phyloP scores from a whole-genome alignment of 2,113 vertebrate species.

The Condylura cristata region DNA sequence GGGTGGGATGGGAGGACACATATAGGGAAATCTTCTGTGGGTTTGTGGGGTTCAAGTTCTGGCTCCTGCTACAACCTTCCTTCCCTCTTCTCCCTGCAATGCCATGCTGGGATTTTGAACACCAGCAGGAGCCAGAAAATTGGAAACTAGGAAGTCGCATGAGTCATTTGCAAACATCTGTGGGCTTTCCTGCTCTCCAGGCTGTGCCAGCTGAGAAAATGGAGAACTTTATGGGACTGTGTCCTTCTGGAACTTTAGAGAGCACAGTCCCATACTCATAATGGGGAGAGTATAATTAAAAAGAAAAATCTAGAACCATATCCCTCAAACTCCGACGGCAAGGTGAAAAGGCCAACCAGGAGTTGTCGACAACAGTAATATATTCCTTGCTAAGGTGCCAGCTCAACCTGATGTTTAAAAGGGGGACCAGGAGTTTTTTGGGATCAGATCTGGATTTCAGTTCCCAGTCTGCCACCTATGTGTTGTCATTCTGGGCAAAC shows the following conservation, averaged over 20 bases:
- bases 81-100: not conserved
- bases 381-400: too few relatives aligned
- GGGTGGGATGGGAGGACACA: not conserved
- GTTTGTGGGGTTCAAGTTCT: rapidly evolving
- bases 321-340: not conserved
- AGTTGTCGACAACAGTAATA: not conserved
- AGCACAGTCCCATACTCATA: not conserved
- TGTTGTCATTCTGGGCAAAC: not conserved
- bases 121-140: not conserved
- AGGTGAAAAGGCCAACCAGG: not conserved
- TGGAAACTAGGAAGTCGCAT: not conserved
- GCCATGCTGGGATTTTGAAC: not conserved
- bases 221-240: not conserved
- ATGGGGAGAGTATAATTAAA: not conserved
- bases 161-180: not conserved
- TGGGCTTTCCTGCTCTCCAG: not conserved
- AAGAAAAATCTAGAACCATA: not conserved
- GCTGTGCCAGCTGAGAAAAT: not conserved
- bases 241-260: not conserved
- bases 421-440: not conserved
- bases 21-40: not conserved
- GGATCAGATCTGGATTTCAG: not conserved
- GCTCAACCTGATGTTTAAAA: not conserved
- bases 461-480: not conserved
- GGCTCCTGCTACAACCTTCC: not conserved